Evolutionary conservation across 2,113 vertebrate species (phyloP).

Genomic region (Calypte anna): DNA sequence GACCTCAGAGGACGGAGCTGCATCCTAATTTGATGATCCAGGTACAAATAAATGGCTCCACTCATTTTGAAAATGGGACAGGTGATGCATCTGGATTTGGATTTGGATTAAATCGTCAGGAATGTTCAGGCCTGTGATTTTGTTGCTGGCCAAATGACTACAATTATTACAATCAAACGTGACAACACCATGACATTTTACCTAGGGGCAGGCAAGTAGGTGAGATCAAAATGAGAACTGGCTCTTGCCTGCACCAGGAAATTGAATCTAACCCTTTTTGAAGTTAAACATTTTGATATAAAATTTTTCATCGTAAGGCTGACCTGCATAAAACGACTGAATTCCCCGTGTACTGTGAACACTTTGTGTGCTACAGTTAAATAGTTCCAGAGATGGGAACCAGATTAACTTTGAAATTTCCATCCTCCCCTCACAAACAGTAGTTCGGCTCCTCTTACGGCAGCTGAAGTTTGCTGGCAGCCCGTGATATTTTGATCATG

Average conservation of each 20-base stretch:
- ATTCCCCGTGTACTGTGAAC: neutral
- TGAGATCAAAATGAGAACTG: conserved; percentile 58
- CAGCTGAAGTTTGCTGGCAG: conserved; percentile 27
- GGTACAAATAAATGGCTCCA: conserved; percentile 27
- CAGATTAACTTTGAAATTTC: conserved; percentile 54
- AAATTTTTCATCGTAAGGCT: conserved; percentile 43
- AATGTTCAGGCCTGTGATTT: conserved; percentile 38
- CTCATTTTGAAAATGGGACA: conserved; percentile 25
- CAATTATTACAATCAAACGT: conserved; percentile 13
- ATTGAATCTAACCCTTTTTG: conserved; percentile 58
- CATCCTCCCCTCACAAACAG: conserved; percentile 10
- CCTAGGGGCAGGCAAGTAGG: conserved; percentile 25
- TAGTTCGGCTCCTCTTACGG: neutral
- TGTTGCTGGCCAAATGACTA: conserved; percentile 41
- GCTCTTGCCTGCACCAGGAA: conserved; percentile 23
- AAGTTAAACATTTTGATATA: conserved; percentile 64
- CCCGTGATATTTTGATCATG: conserved; percentile 29
- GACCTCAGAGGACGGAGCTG: neutral
- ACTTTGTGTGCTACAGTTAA: conserved; percentile 38
- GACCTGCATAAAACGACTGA: conserved; percentile 34
- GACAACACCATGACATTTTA: conserved; percentile 63
- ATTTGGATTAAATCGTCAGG: conserved; percentile 39
- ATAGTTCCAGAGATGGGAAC: conserved; percentile 43
- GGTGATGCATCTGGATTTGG: neutral
- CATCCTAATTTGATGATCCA: conserved; percentile 42